Percentiles rank a stretch among this genome's conserved stretches.
These are phyloP conservation scores for Muscicapa adusta DNA, from an alignment of 2,113 vertebrate species.

Conservation along the genomic window DNA sequence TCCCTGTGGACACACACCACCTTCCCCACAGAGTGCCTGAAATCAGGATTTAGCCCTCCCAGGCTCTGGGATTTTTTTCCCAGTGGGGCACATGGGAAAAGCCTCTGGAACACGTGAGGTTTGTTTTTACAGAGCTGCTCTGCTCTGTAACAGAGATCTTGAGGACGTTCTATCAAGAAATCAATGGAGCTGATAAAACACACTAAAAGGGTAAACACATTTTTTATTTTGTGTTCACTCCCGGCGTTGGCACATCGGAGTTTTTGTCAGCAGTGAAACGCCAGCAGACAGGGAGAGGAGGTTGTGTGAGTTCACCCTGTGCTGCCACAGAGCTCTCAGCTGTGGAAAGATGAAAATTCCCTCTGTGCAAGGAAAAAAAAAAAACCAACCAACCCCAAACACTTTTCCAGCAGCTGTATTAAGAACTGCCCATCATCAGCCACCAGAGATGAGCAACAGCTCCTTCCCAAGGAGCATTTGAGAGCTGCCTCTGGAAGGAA, in stretches of 20 bases:
- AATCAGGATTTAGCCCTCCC: not conserved
- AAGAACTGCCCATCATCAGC: not conserved
- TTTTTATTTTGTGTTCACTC: not conserved
- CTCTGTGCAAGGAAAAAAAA: not conserved
- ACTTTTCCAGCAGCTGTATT: not conserved
- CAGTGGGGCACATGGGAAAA: not conserved
- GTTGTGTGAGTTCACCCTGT: not conserved
- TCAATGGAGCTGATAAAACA: not conserved
- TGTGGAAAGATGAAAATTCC: not conserved
- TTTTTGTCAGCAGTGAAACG: not conserved
- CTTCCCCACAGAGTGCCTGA: rapidly evolving
- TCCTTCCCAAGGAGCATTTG: not conserved
- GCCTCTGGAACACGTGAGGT: not conserved
- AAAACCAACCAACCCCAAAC: not conserved
- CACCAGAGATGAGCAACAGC: rapidly evolving
- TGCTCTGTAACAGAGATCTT: not conserved
- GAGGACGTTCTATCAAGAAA: not conserved
- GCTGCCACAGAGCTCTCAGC: not conserved
- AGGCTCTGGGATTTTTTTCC: not conserved
- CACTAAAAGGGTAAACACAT: not conserved
- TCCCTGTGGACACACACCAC: too few species aligned
- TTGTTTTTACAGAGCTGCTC: not conserved
- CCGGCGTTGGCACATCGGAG: not conserved
- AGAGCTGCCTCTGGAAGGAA: not conserved
- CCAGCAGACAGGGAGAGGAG: not conserved